Base-by-base conservation (phyloP, 2,113 vertebrate genomes). In the Sander lucioperca region DNA sequence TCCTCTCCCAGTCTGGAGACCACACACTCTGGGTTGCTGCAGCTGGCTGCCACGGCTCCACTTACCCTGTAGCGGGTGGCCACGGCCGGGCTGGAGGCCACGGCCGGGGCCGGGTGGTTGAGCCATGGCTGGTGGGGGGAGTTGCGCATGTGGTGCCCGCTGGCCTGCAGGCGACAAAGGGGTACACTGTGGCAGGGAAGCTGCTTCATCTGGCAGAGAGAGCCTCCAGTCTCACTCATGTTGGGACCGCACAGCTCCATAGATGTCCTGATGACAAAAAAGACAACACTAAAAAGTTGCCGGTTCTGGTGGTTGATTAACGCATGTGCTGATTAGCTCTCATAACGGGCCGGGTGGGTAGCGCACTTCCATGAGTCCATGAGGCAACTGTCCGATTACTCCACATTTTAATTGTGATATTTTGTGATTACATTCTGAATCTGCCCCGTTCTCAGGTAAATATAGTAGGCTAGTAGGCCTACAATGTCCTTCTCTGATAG, bases 141-240 rank as follows among this genome's bases (percentile, higher is more conserved):
- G 74, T 67, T 73, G 66, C 80, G 82, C 63, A 25, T 13, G 30
- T 82, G 77, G 61, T 77, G 84, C 14, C 79, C 89, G 2, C 77
- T n/a, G 48, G 86, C 80, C 79, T 92, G 90, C 58, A 92, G 75
- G 70, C 85, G 83, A 56, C 87, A 87, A 19, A 84, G 79, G 58
- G 88, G 63, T 73, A 64, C 48, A 13, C 76, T 61, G 27, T 85
- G 86, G 92, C 74, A 71, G 81, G 87, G 67, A 10, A 86, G 84
- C 71, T 87, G 90, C 84, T 94, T 90, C 86, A 94, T 73, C 83
- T 89, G 93, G 87, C 91, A 91, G 56, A 92, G 64, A 14, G 91
- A 88, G n/a, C 79, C 86, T 58, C 88, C 74, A 9, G 56, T 65
- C 23, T 92, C 88, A 67, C 77, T 84, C 86, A 90, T 80, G 80